Conservation (phyloP, 2,888 invertebrate species). For the Leptopilina syphax region DNA sequence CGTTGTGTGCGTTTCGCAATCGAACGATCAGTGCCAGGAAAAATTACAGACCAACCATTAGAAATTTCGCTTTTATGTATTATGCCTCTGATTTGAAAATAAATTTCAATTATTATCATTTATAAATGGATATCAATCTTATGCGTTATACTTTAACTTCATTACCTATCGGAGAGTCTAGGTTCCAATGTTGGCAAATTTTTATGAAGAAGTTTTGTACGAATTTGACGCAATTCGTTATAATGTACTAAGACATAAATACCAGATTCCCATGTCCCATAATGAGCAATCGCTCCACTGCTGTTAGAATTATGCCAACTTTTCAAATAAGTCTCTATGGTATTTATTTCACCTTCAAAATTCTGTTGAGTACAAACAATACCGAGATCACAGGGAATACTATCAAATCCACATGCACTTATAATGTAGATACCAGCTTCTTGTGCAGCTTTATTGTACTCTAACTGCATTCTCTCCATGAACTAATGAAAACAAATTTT, state of each 20-base stretch:
- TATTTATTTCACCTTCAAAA: conserved; percentile 87
- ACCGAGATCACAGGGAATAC: conserved; percentile 94
- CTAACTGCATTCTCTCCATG: conserved; percentile 90
- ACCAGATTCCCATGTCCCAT: conserved; percentile 93
- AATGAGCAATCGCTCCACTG: conserved; percentile 81
- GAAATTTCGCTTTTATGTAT: conserved; percentile 78
- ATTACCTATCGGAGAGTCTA: conserved; percentile 79
- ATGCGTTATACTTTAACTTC: background rate
- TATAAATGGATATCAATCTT: background rate
- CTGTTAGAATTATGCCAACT: conserved; percentile 61
- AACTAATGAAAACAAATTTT: conserved; percentile 78
- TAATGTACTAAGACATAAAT: conserved; percentile 86
- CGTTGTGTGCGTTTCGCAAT: conserved; percentile 90
- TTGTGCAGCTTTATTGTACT: conserved; percentile 86
- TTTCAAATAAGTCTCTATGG: conserved; percentile 85
- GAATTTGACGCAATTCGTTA: conserved; percentile 82
- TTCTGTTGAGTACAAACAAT: conserved; percentile 86
- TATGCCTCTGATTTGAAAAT: conserved; percentile 72
- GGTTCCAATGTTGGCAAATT: conserved; percentile 82
- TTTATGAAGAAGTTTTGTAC: conserved; percentile 83
- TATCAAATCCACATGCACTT: conserved; percentile 96
- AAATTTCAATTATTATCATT: background rate
- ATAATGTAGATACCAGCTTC: conserved; percentile 91
- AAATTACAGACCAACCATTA: conserved; percentile 84
- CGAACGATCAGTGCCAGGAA: conserved; percentile 90